phyloP scores from a whole-genome alignment of 2,113 vertebrate genomes.

The Thalassoma bifasciatum region DNA sequence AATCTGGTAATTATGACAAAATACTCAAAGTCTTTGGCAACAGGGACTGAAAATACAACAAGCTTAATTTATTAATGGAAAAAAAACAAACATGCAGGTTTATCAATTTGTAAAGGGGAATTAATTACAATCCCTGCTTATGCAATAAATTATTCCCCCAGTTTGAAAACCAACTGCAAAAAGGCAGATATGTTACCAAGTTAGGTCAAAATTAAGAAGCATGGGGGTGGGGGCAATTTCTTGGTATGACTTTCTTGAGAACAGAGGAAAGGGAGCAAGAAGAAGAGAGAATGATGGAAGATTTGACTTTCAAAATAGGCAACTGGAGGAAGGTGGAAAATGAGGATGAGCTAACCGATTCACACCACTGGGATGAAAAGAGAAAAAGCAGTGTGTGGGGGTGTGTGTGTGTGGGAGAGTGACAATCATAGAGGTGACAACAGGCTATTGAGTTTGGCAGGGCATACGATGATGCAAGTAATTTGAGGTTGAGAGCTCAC shows the following conservation, averaged over 20 bases:
- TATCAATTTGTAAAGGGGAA: background rate
- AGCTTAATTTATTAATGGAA: background rate
- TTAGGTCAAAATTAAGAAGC: background rate
- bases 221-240: conserved; percentile 17
- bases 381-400: conserved; percentile 4
- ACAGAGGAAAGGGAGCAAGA: background rate
- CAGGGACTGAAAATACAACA: background rate
- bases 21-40: background rate
- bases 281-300: conserved; percentile 3
- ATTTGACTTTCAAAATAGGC: conserved; percentile 42
- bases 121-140: background rate
- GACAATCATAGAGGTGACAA: conserved; percentile 45
- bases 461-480: conserved; percentile 46
- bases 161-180: background rate
- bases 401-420: conserved; percentile 14
- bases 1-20: background rate
- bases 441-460: conserved; percentile 41
- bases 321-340: conserved; percentile 27
- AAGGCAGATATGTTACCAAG: background rate
- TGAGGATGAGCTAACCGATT: conserved; percentile 13
- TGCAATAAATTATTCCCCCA: background rate
- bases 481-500: conserved; percentile 56
- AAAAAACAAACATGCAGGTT: background rate
- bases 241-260: conserved; percentile 56
- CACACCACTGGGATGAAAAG: conserved; percentile 20